phyloP scores from a whole-genome alignment of 2,113 vertebrate species.

The Ptychochromis oligacanthus region DNA sequence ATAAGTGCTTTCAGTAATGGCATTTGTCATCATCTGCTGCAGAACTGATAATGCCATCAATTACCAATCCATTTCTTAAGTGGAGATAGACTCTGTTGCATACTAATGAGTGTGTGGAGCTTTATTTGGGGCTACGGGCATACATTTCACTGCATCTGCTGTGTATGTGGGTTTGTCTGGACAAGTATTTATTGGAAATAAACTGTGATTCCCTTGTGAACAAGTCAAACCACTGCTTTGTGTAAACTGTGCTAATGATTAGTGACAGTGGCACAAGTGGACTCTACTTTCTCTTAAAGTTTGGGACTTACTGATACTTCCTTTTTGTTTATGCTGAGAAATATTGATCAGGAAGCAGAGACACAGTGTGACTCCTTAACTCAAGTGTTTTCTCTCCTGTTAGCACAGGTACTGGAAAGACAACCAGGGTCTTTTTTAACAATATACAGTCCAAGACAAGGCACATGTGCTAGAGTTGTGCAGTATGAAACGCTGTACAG shows the following conservation, averaged over 20 bases:
- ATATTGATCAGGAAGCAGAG: conserved; percentile 32
- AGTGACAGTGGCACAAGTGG: conserved; percentile 13
- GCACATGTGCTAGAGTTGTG: not conserved
- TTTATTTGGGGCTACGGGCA: conserved; percentile 18
- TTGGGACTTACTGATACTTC: not conserved
- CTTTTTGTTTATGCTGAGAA: conserved; percentile 27
- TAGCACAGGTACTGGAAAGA: not conserved
- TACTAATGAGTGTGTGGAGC: conserved; percentile 27
- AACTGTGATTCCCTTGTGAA: not conserved
- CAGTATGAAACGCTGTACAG: not conserved
- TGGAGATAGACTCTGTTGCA: conserved; percentile 24
- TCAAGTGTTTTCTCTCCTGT: not conserved
- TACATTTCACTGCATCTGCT: not conserved
- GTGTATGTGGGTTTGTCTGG: not conserved
- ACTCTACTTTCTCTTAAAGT: not conserved
- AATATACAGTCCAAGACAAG: not conserved
- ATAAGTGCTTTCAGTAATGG: conserved; percentile 27
- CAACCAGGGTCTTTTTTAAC: not conserved
- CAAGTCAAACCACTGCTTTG: conserved; percentile 39
- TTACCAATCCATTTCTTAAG: conserved; percentile 33
- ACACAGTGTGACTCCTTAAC: not conserved
- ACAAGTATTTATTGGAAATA: not conserved
- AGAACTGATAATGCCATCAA: conserved; percentile 51
- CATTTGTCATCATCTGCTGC: conserved; percentile 37
- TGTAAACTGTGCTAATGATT: conserved; percentile 21